A percentile compares a stretch with the other conserved stretches of the same genome.
phyloP scores from a whole-genome alignment of 2,113 vertebrate species.

The Oxyura jamaicensis region DNA sequence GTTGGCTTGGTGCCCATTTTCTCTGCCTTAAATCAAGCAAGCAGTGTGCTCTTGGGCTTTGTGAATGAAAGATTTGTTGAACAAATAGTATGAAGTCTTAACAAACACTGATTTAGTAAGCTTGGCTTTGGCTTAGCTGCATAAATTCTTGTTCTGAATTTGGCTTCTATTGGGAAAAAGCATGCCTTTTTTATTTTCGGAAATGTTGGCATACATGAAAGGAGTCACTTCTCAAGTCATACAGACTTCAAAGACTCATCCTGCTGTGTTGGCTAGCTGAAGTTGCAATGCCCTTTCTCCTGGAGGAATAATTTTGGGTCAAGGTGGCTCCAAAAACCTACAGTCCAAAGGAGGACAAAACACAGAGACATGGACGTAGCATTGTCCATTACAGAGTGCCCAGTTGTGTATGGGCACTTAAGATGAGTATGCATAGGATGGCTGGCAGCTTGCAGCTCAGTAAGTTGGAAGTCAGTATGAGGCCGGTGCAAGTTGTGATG shows the following conservation, averaged over 20 bases:
- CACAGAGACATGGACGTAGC: fast-evolving
- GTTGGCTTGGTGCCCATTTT: neutral
- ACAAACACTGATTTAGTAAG: neutral
- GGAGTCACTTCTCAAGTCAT: neutral
- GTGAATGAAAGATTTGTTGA: constrained; percentile 18
- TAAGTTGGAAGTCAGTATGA: fast-evolving
- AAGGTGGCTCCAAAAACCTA: neutral
- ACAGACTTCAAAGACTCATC: neutral
- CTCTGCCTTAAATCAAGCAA: constrained; percentile 12
- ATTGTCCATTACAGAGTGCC: fast-evolving
- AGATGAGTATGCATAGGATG: fast-evolving
- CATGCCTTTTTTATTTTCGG: neutral
- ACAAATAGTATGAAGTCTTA: neutral
- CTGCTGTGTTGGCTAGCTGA: neutral
- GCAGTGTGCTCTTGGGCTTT: neutral
- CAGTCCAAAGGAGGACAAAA: neutral
- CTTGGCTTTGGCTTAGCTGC: constrained; percentile 9
- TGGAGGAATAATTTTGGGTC: neutral
- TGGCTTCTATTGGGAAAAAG: neutral
- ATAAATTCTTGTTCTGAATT: constrained; percentile 27
- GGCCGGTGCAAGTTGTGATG: fast-evolving
- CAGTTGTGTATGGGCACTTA: neutral
- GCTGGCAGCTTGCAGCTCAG: neutral
- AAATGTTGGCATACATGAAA: neutral
- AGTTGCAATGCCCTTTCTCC: neutral